Percentiles rank a stretch among this genome's conserved stretches.
These are phyloP conservation scores for Leptinotarsa texana DNA, from an alignment of 1,140 invertebrate species.

Conservation along the genomic window DNA sequence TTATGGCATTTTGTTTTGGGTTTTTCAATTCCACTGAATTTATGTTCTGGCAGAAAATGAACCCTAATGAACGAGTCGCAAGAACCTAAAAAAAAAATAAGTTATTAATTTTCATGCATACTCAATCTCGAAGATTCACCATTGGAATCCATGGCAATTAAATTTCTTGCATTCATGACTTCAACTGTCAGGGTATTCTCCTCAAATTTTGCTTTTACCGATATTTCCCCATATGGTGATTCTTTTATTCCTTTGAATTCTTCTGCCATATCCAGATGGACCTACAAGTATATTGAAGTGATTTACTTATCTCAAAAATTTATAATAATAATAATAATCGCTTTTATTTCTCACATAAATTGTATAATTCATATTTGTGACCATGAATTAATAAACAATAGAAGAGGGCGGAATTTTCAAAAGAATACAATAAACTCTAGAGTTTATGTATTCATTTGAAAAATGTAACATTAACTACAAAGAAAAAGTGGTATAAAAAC, in stretches of 20 bases:
- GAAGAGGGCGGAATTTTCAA: no score
- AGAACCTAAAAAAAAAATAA: constrained; percentile 41
- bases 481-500: no score
- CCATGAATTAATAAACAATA: no score
- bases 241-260: constrained; percentile 67
- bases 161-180: constrained; percentile 87
- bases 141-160: constrained; percentile 85
- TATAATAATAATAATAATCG: no score
- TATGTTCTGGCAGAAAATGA: constrained; percentile 80
- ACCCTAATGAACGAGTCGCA: constrained; percentile 93
- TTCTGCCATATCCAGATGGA: constrained; percentile 57
- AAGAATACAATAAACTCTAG: no score
- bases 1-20: constrained; percentile 90
- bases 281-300: constrained; percentile 32
- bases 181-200: constrained; percentile 70
- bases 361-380: no score
- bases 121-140: constrained; percentile 60
- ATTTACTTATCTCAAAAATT: no score
- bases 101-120: constrained; percentile 6
- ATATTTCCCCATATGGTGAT: constrained; percentile 69
- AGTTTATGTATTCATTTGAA: no score
- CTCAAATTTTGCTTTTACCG: constrained; percentile 70
- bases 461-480: no score
- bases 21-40: constrained; percentile 71
- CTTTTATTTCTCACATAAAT: no score